Evolutionary conservation across 2,888 invertebrate genomes (phyloP).

Genomic region (Tinea pellionella): DNA sequence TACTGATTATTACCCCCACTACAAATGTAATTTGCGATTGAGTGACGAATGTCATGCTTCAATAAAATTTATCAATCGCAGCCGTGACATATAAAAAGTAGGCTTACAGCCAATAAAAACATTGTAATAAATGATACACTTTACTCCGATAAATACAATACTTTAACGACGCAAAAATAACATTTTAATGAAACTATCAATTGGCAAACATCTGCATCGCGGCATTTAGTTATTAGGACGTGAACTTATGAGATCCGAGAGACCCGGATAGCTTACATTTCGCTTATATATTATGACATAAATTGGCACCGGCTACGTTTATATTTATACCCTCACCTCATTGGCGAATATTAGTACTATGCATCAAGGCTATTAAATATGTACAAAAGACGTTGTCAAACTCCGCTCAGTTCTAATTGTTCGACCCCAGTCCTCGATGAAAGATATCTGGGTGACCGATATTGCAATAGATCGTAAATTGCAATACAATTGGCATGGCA

Average conservation of each 20-base stretch:
- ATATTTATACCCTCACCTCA: conserved; percentile 48
- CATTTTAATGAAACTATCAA: neutral
- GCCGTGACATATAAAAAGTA: conserved; percentile 38
- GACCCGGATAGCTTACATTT: neutral
- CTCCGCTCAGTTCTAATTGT: conserved; percentile 39
- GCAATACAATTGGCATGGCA: conserved; percentile 40
- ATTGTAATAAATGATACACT: neutral
- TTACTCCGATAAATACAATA: neutral
- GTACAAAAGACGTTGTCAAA: conserved; percentile 48
- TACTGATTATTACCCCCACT: conserved; percentile 17
- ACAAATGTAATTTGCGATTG: conserved; percentile 22
- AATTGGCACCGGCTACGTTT: conserved; percentile 52
- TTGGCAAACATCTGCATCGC: neutral
- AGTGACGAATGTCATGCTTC: conserved; percentile 42
- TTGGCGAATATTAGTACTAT: conserved; percentile 49
- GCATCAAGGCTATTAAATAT: conserved; percentile 41
- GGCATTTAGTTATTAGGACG: neutral
- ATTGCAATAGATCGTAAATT: conserved; percentile 39
- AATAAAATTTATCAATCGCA: conserved; percentile 30
- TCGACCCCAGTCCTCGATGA: conserved; percentile 39
- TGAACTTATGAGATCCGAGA: conserved; percentile 1
- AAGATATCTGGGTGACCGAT: conserved; percentile 29
- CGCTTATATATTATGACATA: conserved; percentile 1
- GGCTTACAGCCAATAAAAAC: neutral
- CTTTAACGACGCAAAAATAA: neutral